Evolutionary conservation across 2,888 invertebrate species (phyloP), one percentile per base, ranked within the genome.

Genomic region (Sarcophaga subvicina): DNA sequence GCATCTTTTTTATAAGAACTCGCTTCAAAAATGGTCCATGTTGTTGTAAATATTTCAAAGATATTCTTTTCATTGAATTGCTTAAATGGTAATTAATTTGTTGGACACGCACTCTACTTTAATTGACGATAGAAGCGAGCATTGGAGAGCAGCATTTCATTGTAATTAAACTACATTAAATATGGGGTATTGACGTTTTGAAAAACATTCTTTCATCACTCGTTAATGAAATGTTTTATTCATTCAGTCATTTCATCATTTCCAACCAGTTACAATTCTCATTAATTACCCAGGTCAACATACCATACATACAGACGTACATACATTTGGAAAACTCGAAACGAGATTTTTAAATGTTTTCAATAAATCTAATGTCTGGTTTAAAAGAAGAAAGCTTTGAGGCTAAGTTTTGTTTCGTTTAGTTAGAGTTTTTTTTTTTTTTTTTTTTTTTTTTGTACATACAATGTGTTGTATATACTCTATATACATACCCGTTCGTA

Each of bases 201-300:
- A 75, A 25, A 49, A 49, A 37, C 37, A 37, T 37, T 54, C 5
- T 76, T 54, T 37, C 66, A 67, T 59, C 27, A 59, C 4, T 27
- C 64, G 25, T 71, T 60, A 27, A 37, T 54, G 27, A 27, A 8
- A 71, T 76, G 37, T 45, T 47, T 45, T 47, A 73, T 54, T 54
- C 54, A 63, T 63, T 73, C 60, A 37, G 22, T 20, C 62, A 73
- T 27, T 17, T 20, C 22, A 54, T 62, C 37, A 37, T 37, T 37
- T 64, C 10, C 64, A 66, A 67, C 76, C 47, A 67, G 12, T 66
- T 64, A 25, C 8, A 67, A 67, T 27, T 49, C 11, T 4, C 27
- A 66, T 59, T 49, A 67, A 27, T 14, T 67, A 14, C 8, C 27
- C 27, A 70, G 17, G 62, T 10, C 25, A 67, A 2, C 22, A 64